Evolutionary conservation across 2,797 vertebrate genomes (phyloP).

Genomic region (Percopsis omiscomaycus): DNA sequence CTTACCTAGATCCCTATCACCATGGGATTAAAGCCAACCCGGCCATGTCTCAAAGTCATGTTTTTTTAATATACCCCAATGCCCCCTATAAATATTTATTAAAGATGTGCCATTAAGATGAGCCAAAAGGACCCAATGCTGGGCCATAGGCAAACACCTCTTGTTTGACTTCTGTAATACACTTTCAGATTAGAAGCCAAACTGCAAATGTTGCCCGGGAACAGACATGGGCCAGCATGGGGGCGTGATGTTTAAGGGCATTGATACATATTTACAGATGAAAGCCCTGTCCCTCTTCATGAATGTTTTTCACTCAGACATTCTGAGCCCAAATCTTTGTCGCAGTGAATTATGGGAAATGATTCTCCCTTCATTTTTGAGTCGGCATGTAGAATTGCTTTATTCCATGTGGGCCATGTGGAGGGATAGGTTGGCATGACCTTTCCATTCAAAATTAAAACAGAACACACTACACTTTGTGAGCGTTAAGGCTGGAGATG

Average conservation of each 20-base stretch:
- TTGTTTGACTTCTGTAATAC: constrained; percentile 77
- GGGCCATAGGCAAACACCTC: constrained; percentile 70
- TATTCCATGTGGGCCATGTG: too few relatives aligned
- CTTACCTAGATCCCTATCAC: constrained; percentile 63
- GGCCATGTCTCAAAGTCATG: constrained; percentile 67
- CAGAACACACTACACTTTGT: too few relatives aligned
- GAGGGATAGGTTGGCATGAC: too few relatives aligned
- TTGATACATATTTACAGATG: constrained; percentile 31
- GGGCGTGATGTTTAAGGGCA: constrained; percentile 19
- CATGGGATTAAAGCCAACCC: constrained; percentile 65
- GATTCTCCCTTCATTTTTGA: too few relatives aligned
- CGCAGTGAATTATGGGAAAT: constrained; percentile 3
- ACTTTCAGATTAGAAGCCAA: constrained; percentile 61
- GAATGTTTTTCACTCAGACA: constrained; percentile 23
- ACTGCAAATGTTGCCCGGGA: constrained; percentile 41
- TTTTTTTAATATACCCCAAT: constrained; percentile 72
- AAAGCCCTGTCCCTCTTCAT: background rate
- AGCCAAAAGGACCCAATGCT: constrained; percentile 47
- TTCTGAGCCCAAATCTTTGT: constrained; percentile 28
- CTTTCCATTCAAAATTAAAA: too few relatives aligned
- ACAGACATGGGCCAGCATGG: constrained; percentile 55
- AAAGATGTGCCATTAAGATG: constrained; percentile 75
- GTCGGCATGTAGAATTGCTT: too few relatives aligned
- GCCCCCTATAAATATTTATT: constrained; percentile 79
- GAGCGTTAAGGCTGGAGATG: too few relatives aligned